Evolutionary conservation across 2,113 vertebrate genomes (phyloP), one percentile per base, ranked within the genome.

Genomic region (Ceyx cyanopectus): DNA sequence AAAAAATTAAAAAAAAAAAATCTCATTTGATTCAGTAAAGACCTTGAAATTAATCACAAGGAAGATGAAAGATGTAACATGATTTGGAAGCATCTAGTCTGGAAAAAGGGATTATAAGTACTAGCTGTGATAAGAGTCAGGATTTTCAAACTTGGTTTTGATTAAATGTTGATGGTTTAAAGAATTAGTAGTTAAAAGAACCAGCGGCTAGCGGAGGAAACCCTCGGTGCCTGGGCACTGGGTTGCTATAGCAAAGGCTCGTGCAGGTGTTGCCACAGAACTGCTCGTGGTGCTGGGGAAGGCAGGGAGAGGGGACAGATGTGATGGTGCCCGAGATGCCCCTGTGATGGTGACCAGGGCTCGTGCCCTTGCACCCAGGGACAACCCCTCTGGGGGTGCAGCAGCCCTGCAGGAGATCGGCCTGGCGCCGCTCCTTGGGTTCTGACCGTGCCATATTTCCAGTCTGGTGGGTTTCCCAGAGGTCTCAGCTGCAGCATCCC

Each of bases 1-100:
- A 89, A 86, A 96, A 90, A 87, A 48, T 68, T 72, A 72, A 92
- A 92, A 37, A n/a, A n/a, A 37, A 37, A 37, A 37, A 37, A 88
- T 70, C 95, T 62, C 87, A 91, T 96, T 97, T 96, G 94, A 97
- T 96, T 96, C 94, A 92, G 58, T 96, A 96, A 96, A 96, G 96
- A 96, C 95, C 95, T 97, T 98, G 94, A 97, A 97, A 98, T 97
- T 97, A 97, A 97, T 96, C 96, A 96, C 94, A 94, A 87, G 96
- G 81, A 97, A 96, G 96, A 98, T 97, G 96, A 98, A 98, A 98
- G 97, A 96, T 96, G 96, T 96, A 97, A 94, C 96, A 93, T 1
- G 93, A 97, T 97, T 98, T 98, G 95, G 87, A 96, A 97, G 90
- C 96, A 96, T 96, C 95, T 95, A 96, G 92, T 97, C 96, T 97